These are phyloP conservation scores for Epinephelus cyanopodus DNA, from an alignment of 2,113 vertebrate species.

Conservation along the genomic window DNA sequence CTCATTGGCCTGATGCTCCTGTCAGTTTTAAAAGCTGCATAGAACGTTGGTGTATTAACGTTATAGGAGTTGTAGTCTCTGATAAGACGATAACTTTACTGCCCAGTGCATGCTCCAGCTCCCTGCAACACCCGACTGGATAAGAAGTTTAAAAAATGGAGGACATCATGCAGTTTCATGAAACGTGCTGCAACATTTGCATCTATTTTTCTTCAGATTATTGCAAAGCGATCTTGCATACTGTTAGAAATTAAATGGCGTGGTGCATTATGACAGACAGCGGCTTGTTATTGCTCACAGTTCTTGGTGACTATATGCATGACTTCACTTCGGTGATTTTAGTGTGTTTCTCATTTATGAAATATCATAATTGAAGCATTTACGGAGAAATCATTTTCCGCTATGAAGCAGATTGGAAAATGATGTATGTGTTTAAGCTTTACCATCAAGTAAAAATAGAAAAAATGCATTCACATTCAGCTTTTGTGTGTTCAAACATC, in stretches of 20 bases:
- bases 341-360: not conserved
- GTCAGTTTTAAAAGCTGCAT: conserved; percentile 51
- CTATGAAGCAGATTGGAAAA: not conserved
- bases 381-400: not conserved
- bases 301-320: not conserved
- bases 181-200: not conserved
- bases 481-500: conserved; percentile 3
- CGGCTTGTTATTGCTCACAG: not conserved
- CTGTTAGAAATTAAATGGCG: not conserved
- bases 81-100: not conserved
- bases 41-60: conserved; percentile 19
- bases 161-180: not conserved
- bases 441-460: not conserved
- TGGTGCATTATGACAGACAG: not conserved
- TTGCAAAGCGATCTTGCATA: not conserved
- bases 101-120: not conserved
- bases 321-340: conserved; percentile 17
- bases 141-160: not conserved
- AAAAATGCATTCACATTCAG: not conserved
- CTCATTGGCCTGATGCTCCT: conserved; percentile 48
- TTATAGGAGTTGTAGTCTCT: conserved; percentile 1
- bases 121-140: not conserved
- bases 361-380: not conserved
- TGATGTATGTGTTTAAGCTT: not conserved
- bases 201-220: not conserved